Base-by-base conservation (phyloP, 2,888 invertebrate genomes). In the Magallana nippona region DNA sequence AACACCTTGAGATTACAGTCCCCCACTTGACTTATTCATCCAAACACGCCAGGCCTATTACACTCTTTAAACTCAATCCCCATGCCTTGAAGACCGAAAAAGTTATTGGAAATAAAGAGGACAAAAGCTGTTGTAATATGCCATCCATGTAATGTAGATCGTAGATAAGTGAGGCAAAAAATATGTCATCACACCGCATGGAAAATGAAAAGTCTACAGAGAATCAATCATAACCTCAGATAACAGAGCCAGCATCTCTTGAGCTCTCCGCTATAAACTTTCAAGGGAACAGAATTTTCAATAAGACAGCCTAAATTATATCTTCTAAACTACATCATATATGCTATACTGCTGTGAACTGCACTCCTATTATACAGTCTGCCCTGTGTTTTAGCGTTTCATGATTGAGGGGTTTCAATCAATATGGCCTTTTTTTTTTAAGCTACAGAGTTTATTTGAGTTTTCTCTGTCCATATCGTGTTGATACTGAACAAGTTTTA, bases 361-460 rank as follows among this genome's bases (percentile, higher is more conserved):
- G 44, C 44, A 44, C 5, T 44, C 44, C 44, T 44, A 44, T 44
- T 44, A 19, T 71, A 71, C 13, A 71, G 27, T 71, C 27, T 71
- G 71, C 27, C 71, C 71, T n/a, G 11, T 15, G 71, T 71, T 71
- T 13, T 71, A 22, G 13, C 15, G 32, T 27, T 22, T 71, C 22
- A 71, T 71, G 71, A 71, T 60, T 10, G 60, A n/a, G 60, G 10
- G 3, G 71, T 10, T 71, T 13, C 27, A 71, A 71, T 71, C 71
- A 71, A 71, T 71, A 71, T 44, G 22, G 32, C 13, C 71, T 32
- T 71, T 71, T 63, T 22, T 71, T 11, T 32, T 27, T 22, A 27
- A 17, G 17, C n/a, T n/a, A 17, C 15, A 60, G 17, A 60, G 17
- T 60, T 60, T 60, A 17, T 19, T 5, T 60, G n/a, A 19, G 19